Conservation (phyloP, 2,797 vertebrate species). For the Tinamus major region DNA sequence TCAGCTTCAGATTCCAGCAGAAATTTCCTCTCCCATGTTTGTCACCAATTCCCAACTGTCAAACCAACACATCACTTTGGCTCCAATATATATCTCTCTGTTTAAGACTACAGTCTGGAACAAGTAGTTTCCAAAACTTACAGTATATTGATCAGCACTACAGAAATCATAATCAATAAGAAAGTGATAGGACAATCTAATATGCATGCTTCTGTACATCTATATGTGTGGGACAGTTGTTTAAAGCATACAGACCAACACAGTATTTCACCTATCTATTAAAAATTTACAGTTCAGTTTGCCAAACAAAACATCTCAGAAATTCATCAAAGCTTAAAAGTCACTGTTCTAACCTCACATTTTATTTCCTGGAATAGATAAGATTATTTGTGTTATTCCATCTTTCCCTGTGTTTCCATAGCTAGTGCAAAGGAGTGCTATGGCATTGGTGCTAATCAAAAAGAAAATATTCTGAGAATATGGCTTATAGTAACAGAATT, state of each 20-base stretch:
- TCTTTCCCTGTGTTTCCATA: not conserved
- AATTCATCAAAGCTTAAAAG: not conserved
- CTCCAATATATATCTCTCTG: not conserved
- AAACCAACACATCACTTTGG: not conserved
- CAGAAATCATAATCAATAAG: not conserved
- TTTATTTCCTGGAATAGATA: not conserved
- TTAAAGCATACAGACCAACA: not conserved
- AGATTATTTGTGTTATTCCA: not conserved
- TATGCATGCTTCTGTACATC: not conserved
- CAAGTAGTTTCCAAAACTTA: not conserved
- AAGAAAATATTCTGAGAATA: not conserved
- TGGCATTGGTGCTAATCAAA: not conserved
- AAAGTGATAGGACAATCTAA: not conserved
- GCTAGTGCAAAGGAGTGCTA: not conserved
- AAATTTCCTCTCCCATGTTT: not conserved
- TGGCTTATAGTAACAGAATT: not conserved
- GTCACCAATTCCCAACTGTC: not conserved
- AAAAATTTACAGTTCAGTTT: not conserved
- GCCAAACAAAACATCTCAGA: not conserved
- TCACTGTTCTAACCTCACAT: not conserved
- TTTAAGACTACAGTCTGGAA: not conserved
- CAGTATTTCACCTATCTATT: not conserved
- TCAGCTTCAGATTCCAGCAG: not conserved
- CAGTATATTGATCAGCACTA: not conserved
- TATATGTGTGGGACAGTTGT: not conserved